Evolutionary conservation across 2,797 vertebrate genomes (phyloP).

Genomic region (Smutsia gigantea): DNA sequence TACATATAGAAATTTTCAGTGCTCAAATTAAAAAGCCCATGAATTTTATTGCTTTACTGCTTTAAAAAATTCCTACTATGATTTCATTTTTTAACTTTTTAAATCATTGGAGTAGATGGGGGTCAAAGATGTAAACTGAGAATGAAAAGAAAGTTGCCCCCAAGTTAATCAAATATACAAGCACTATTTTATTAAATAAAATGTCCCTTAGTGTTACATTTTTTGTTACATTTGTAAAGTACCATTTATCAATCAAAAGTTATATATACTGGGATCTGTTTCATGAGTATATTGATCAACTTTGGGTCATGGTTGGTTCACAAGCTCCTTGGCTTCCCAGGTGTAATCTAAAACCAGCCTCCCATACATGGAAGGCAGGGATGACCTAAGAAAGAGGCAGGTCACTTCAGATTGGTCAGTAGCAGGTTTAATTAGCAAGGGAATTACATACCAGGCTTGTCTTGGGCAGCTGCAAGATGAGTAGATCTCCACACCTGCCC

Average conservation of each 20-base stretch:
- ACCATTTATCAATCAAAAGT: not conserved
- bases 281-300: not conserved
- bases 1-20: not conserved
- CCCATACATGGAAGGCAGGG: too few species aligned
- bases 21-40: not conserved
- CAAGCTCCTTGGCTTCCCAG: too few species aligned
- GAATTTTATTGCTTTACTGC: not conserved
- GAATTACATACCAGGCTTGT: too few species aligned
- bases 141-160: not conserved
- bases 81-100: slow-evolving; percentile 10
- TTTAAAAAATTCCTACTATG: not conserved
- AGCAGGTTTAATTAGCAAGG: too few species aligned
- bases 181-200: not conserved
- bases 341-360: too few species aligned
- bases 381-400: too few species aligned
- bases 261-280: not conserved
- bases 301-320: not conserved
- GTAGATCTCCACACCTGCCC: too few species aligned
- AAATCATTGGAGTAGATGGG: not conserved
- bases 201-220: not conserved
- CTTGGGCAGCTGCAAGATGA: too few species aligned
- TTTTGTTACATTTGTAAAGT: not conserved
- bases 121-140: not conserved
- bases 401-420: too few species aligned
- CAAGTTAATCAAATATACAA: not conserved